Evolutionary conservation across 23 tunicate species (phyloP), one percentile per base, ranked within the genome.

Genomic region (Aplidium turbinatum): DNA sequence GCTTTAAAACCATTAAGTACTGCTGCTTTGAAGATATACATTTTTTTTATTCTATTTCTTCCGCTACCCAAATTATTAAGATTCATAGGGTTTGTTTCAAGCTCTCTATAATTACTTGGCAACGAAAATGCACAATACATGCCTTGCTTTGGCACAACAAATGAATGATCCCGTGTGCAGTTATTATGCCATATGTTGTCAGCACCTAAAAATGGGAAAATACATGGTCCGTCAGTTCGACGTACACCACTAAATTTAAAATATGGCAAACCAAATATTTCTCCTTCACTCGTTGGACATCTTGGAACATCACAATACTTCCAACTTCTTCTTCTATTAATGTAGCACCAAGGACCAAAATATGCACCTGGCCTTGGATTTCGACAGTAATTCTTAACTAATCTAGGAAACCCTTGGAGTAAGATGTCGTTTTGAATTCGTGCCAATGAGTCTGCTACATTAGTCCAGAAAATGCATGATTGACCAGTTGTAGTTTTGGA

Each of bases 301-400:
- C 70, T 66, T 1, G 91, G 73, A 31, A 89, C 63, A 36, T 82
- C 79, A 57, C 96, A 89, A 35, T 89, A 89, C 38, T 75, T 73
- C 85, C 85, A 89, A 2, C 0, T 40, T 20, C 13, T 20, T 19
- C 32, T 23, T n/a, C n/a, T n/a, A n/a, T n/a, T n/a, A 1, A 57
- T 51, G 35, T 62, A 81, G 38, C 95, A 87, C 95, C 95, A 87
- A 18, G 95, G 95, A 11, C 67, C 77, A 31, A 13, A 5, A 0
- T 58, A 68, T 20, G 71, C 39, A 23, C 62, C 70, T 1, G 96
- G 89, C 7, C 35, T 69, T 0, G 95, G 95, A 51, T 87, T 87
- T 5, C 95, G 47, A 45, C 95, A 87, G 56, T 75, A 64, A 71
- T 89, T 89, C 3, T 55, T 29, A 35, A 20, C 70, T 58, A 87